phyloP scores from a whole-genome alignment of 2,888 invertebrate genomes.

The Resseliella maxima region DNA sequence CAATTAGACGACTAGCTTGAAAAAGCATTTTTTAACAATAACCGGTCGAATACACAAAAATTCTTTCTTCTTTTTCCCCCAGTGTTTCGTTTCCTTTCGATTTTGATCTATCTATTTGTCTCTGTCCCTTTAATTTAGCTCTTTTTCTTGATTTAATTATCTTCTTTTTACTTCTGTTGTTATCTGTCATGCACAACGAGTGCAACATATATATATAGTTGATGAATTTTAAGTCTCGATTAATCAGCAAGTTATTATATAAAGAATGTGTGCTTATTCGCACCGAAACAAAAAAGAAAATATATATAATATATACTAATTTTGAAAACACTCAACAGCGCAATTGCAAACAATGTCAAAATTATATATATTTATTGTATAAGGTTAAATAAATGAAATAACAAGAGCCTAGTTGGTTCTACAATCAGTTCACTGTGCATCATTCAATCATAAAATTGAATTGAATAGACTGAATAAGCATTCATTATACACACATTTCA shows the following conservation, averaged over 20 bases:
- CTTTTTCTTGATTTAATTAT: background rate
- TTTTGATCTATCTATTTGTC: background rate
- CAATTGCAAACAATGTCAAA: slow-evolving; percentile 49
- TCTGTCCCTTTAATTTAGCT: no score
- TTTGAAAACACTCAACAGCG: background rate
- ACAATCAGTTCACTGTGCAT: background rate
- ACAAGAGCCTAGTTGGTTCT: background rate
- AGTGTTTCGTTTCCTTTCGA: background rate
- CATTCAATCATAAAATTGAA: background rate
- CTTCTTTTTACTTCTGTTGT: no score
- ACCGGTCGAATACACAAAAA: background rate
- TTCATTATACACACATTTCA: no score
- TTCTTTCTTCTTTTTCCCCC: background rate
- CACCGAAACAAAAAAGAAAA: background rate
- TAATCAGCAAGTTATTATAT: background rate
- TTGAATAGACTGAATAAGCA: background rate
- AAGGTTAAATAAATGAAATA: slow-evolving; percentile 55
- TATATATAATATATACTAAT: no score
- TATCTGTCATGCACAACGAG: no score
- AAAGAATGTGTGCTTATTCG: background rate
- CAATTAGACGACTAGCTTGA: background rate
- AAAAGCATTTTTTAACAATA: background rate
- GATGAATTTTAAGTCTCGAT: no score
- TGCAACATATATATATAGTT: no score
- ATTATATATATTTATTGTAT: background rate